Base-by-base conservation (phyloP, 2,797 vertebrate species). In the Silurus lanzhouensis region DNA sequence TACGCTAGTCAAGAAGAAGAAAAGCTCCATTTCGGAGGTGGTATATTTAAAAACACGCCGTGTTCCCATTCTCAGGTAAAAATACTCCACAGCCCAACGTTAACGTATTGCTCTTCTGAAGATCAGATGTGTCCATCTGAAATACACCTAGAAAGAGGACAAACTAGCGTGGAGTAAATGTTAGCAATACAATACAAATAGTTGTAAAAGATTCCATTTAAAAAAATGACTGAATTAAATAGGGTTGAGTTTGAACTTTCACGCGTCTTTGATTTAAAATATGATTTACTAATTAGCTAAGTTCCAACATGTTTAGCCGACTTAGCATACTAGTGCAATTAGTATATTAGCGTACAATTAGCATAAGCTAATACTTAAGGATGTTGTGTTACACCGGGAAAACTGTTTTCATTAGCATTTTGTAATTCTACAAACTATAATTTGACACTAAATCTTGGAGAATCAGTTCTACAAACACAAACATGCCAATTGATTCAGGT, bases 11-110 rank as follows among this genome's bases (percentile, higher is more conserved):
- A 91, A 92, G 90, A 92, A 92, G 90, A 91, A 91, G 66, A 48
- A 61, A 22, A 77, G 75, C 93, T 93, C 94, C 93, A 94, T 93
- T 94, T 93, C 91, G 93, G 92, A 89, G 88, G 92, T 89, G 92
- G 91, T 92, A 92, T 94, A 94, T 94, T 92, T 94, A 94, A 94
- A 93, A 91, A 90, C 92, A 82, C 91, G 90, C 87, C 84, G 81
- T 87, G 89, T 88, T 91, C 87, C 86, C 88, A 89, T 88, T 89
- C 83, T 85, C 85, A 17, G 84, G 77, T 80, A 80, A 80, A 80
- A 79, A 80, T 64, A 64, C 84, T 57, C 55, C 63, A 72, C 70
- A 84, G 84, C 13, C 0, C 25, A 17, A 46, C 6, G 22, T 17
- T 64, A 4, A 15, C 12, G 15, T 9, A 1, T 58, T 27, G 5